Conservation (phyloP, 2,113 vertebrate species). For the Mirounga angustirostris region DNA sequence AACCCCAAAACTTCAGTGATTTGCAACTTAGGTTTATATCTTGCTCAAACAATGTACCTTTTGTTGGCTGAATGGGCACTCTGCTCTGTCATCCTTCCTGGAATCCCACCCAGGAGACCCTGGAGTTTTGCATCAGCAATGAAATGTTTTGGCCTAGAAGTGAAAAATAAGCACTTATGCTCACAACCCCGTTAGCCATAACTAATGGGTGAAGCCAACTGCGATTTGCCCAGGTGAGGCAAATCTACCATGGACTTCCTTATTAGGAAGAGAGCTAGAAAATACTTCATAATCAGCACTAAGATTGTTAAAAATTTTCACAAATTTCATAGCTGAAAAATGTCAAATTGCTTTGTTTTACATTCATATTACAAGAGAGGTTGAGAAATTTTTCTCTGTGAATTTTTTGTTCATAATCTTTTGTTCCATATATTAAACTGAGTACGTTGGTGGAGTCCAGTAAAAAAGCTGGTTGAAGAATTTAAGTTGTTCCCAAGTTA, state of each 20-base stretch:
- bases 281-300: background rate
- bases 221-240: background rate
- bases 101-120: background rate
- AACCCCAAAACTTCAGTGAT: background rate
- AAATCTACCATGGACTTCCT: background rate
- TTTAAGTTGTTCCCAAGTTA: constrained; percentile 25
- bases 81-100: background rate
- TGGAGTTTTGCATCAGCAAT: background rate
- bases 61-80: background rate
- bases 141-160: background rate
- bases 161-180: background rate
- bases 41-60: background rate
- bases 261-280: background rate
- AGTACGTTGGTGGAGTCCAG: background rate
- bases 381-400: background rate
- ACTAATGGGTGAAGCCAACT: background rate
- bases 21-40: background rate
- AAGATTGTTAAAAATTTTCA: background rate
- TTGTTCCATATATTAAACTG: background rate
- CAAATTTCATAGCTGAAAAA: constrained; percentile 3
- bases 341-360: background rate
- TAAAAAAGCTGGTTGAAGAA: background rate
- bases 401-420: background rate
- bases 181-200: background rate
- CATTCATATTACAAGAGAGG: background rate